A percentile compares a stretch with the other conserved stretches of the same genome.
Evolutionary conservation across 2,888 invertebrate genomes (phyloP).

Genomic region (Cinara cedri): DNA sequence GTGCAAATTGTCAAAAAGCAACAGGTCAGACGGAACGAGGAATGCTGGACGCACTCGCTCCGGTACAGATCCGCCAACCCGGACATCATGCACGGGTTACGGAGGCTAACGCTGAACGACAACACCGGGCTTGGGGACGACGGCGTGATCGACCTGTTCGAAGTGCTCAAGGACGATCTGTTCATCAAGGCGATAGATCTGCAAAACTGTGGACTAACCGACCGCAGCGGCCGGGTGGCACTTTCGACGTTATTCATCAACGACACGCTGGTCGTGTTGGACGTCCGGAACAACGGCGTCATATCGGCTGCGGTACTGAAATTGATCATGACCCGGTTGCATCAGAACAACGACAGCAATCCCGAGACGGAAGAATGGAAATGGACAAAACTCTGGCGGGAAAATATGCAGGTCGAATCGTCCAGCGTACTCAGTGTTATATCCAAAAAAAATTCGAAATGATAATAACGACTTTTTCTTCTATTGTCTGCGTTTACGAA

Average conservation of each 20-base stretch:
- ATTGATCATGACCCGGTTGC: conserved; percentile 12
- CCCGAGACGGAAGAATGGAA: conserved; percentile 19
- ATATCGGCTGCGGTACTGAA: neutral
- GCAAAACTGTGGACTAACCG: conserved; percentile 75
- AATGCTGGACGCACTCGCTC: conserved; percentile 81
- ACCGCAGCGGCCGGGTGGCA: conserved; percentile 17
- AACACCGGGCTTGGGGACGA: conserved; percentile 73
- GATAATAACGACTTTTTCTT: too few relatives aligned
- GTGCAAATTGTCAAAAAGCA: conserved; percentile 66
- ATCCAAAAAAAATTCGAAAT: too few relatives aligned
- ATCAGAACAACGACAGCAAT: conserved; percentile 6
- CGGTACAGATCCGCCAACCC: conserved; percentile 77
- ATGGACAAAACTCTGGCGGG: conserved; percentile 11
- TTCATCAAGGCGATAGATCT: conserved; percentile 70
- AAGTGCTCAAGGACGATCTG: conserved; percentile 30
- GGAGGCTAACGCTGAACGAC: conserved; percentile 71
- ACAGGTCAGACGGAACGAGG: conserved; percentile 75
- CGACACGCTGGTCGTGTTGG: conserved; percentile 37
- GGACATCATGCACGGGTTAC: conserved; percentile 60
- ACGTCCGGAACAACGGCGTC: conserved; percentile 17
- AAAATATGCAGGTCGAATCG: neutral
- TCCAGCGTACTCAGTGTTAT: too few relatives aligned
- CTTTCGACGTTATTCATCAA: conserved; percentile 10
- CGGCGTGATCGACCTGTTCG: conserved; percentile 69
- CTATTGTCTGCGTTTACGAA: too few relatives aligned